phyloP scores from a whole-genome alignment of 2,797 vertebrate genomes.

The Artibeus jamaicensis region DNA sequence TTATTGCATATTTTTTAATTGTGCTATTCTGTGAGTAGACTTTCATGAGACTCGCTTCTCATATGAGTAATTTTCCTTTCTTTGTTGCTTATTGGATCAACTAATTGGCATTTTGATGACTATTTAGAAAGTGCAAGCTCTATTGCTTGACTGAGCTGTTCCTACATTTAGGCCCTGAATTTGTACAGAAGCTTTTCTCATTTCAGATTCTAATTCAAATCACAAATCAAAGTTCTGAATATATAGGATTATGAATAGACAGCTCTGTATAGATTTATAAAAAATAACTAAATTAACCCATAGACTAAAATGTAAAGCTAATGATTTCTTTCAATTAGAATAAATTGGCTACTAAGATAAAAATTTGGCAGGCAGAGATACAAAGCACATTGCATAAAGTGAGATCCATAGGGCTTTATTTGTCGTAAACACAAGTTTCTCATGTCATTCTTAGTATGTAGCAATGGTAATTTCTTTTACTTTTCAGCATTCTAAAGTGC shows the following conservation, averaged over 20 bases:
- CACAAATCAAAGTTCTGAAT: conserved; percentile 51
- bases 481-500: neutral
- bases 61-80: conserved; percentile 30
- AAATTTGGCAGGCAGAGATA: neutral
- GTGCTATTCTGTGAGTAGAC: neutral
- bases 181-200: conserved; percentile 9
- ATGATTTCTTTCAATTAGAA: neutral
- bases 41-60: conserved; percentile 30
- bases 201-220: conserved; percentile 29
- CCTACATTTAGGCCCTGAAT: neutral
- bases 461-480: neutral
- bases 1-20: neutral
- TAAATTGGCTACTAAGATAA: conserved; percentile 17
- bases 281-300: conserved; percentile 23
- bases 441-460: neutral
- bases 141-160: conserved; percentile 37
- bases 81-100: conserved; percentile 22
- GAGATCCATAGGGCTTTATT: neutral
- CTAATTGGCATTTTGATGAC: conserved; percentile 61
- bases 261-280: neutral
- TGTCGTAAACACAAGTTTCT: neutral
- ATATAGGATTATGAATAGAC: conserved; percentile 7
- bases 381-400: conserved; percentile 40
- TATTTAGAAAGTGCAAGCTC: conserved; percentile 51
- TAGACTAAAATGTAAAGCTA: neutral